phyloP scores from a whole-genome alignment of 1,140 invertebrate species.

The Saccostrea glomerata region DNA sequence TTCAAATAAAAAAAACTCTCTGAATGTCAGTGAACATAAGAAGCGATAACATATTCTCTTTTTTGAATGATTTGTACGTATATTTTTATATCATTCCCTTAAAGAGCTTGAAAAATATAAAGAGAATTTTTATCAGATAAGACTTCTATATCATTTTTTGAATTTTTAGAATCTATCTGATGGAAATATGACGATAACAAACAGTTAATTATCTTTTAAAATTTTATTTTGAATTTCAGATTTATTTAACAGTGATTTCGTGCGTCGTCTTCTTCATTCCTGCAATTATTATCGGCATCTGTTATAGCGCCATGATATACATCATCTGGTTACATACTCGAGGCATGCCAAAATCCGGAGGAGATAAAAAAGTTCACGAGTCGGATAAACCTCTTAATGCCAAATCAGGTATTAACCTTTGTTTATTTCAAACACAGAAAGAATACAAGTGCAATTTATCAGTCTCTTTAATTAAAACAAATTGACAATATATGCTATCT shows the following conservation, averaged over 20 bases:
- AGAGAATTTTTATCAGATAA: too few species aligned
- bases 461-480: too few species aligned
- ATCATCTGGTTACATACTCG: constrained; percentile 83
- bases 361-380: constrained; percentile 9
- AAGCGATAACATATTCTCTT: too few species aligned
- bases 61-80: background rate
- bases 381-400: constrained; percentile 1
- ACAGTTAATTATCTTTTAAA: background rate
- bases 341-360: constrained; percentile 4
- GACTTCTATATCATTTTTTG: too few species aligned
- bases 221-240: constrained; percentile 78
- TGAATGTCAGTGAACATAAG: too few species aligned
- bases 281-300: constrained; percentile 92
- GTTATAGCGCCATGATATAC: constrained; percentile 94
- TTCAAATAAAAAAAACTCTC: too few species aligned
- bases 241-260: constrained; percentile 93
- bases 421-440: too few species aligned
- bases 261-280: constrained; percentile 92
- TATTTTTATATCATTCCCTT: background rate
- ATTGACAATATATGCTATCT: too few species aligned
- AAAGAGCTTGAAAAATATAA: background rate
- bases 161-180: too few species aligned
- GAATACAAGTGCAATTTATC: too few species aligned
- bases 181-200: too few species aligned
- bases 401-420: background rate